These are phyloP conservation scores for Ptychodera flava DNA, from an alignment of 35 echinoderm and acorn worm genomes.

Conservation along the genomic window DNA sequence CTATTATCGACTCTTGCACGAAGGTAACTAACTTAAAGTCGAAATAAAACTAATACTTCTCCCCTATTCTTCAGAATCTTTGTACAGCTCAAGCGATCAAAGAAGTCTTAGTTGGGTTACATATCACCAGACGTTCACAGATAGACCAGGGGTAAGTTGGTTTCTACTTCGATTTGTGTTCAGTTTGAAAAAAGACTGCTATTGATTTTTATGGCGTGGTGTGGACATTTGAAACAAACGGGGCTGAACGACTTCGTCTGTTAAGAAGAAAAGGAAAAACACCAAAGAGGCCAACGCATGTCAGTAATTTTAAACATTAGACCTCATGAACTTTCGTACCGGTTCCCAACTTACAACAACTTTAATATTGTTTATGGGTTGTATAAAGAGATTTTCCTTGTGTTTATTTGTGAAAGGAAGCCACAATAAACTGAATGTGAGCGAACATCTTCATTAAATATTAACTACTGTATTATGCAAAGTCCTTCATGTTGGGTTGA, in stretches of 20 bases:
- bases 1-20: background rate
- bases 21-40: background rate
- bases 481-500: background rate
- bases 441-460: background rate
- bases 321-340: background rate
- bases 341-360: background rate
- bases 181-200: background rate
- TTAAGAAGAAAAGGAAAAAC: background rate
- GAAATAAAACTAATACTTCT: background rate
- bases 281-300: too few species aligned
- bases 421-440: background rate
- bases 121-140: background rate
- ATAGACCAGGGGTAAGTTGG: background rate
- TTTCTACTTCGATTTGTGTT: too few species aligned
- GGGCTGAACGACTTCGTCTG: background rate
- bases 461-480: background rate
- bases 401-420: background rate
- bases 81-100: background rate
- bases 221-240: background rate
- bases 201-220: background rate
- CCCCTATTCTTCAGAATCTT: background rate
- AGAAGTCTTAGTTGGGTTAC: background rate
- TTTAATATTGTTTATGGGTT: background rate
- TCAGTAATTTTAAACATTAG: background rate
- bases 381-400: background rate